Evolutionary conservation across 1,140 invertebrate species (phyloP), one percentile per base, ranked within the genome.

Genomic region (Brachionus paranguensis): DNA sequence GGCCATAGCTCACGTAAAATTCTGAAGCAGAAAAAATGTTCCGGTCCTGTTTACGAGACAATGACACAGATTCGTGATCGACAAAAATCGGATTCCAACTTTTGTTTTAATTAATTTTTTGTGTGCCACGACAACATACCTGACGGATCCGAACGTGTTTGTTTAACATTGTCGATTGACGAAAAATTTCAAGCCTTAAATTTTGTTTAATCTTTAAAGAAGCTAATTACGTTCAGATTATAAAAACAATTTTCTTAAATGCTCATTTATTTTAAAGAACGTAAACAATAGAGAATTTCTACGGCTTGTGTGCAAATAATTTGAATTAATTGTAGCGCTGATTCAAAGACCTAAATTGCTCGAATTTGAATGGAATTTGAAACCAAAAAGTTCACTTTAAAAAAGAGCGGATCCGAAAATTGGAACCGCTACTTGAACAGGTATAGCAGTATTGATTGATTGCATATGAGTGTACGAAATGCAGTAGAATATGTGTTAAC

Each of bases 171-270:
- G 53, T 60, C 53, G 5, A 60, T 60, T 24, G 53, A 60, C 5
- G 45, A 60, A 60, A 60, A 24, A 60, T 60, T 55, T 60, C 53
- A 60, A 60, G 33, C 65, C 65, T 68, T 68, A 68, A 7, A 41
- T 11, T 68, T 68, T 68, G 65, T 68, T 68, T 68, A 68, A 68
- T 68, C 65, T 68, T 68, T 68, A 68, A 68, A 68, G 29, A 68
- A 68, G 65, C 65, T 68, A 68, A 68, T 68, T 68, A 60, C 53
- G 53, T 10, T 68, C 12, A 68, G 65, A 68, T 68, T 68, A 68
- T 68, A 68, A 68, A 68, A 68, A 68, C 65, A 68, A 68, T 68
- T 68, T 68, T 68, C 27, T 68, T 68, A 68, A 68, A 68, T 68
- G 24, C 27, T 68, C 65, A 68, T 33, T 68, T 68, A 33, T 68